Evolutionary conservation across 1,140 invertebrate genomes (phyloP), one percentile per base, ranked within the genome.

Genomic region (Drosophila suzukii): DNA sequence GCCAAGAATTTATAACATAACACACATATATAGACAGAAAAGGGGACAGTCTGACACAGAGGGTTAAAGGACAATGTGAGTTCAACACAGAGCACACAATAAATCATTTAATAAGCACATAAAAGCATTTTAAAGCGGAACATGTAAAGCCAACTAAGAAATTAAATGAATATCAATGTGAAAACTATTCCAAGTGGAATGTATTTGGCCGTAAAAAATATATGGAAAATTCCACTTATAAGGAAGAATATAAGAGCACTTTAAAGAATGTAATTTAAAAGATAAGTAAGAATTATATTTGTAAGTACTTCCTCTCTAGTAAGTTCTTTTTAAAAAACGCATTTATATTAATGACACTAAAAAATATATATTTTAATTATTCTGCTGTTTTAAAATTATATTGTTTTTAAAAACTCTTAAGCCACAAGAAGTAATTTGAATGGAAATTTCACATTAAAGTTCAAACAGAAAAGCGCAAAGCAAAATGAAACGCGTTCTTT

Each of bases 11-110:
- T 15, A 17, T 50, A 66, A 65, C 32, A 34, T 20, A 20, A 20
- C 11, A 49, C 38, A 36, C 13, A 30, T 8, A n/a, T 50, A 38
- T 15, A 54, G 36, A n/a, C 24, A 6, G 27, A 13, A 36, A 39
- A 5, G 1, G 0, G 24, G 13, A 24, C 12, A 39, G n/a, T 34
- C 4, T 51, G 12, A 49, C 15, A 34, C 11, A 63, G 12, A 47
- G 27, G 13, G 15, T 41, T 36, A 36, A 12, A 2, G 49, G n/a
- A 17, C 4, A 51, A 4, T 17, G 30, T 51, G 49, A 51, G 4
- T 51, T 50, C n/a, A n/a, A 65, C 57, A 46, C 41, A 12, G 41
- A 65, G 63, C 44, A 66, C 54, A 71, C 53, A 73, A 39, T n/a
- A 71, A 32, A 59, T 30, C 5, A 15, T 44, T n/a, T 27, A 30